Evolutionary conservation across 53 echinoderm and acorn worm species (phyloP).

Genomic region (Holothuria scabra): DNA sequence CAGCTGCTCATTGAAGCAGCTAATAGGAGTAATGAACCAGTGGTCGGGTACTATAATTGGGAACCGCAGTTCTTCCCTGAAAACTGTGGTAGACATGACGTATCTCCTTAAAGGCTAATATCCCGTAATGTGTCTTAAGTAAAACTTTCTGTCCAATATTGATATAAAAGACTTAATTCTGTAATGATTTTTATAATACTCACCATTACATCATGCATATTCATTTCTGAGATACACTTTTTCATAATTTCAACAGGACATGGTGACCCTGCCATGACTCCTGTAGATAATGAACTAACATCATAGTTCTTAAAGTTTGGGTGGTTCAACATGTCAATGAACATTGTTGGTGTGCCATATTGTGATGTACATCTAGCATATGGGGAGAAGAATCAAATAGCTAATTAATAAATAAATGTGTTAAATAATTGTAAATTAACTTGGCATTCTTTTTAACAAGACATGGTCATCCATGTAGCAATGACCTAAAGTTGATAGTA

Average conservation of each 20-base stretch:
- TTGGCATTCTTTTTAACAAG: slow-evolving; percentile 85
- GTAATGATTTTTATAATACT: too few relatives aligned
- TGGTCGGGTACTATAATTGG: too few relatives aligned
- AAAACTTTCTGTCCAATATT: too few relatives aligned
- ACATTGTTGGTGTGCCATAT: slow-evolving; percentile 96
- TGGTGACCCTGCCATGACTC: slow-evolving; percentile 92
- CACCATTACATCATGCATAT: slow-evolving; percentile 87
- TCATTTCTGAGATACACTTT: slow-evolving; percentile 67
- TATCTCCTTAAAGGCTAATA: too few relatives aligned
- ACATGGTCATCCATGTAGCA: slow-evolving; percentile 90
- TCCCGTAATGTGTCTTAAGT: too few relatives aligned
- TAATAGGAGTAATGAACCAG: too few relatives aligned
- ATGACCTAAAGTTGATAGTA: slow-evolving; percentile 80
- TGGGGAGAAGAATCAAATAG: not conserved
- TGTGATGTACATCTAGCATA: slow-evolving; percentile 77
- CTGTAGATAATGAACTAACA: slow-evolving; percentile 76
- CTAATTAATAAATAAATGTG: too few relatives aligned
- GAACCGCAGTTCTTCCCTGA: too few relatives aligned
- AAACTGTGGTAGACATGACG: too few relatives aligned
- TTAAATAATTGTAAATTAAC: slow-evolving; percentile 62
- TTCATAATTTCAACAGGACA: slow-evolving; percentile 93
- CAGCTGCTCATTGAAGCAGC: too few relatives aligned
- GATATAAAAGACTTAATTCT: too few relatives aligned
- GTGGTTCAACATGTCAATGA: slow-evolving; percentile 94
- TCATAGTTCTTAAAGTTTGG: slow-evolving; percentile 78